phyloP scores from a whole-genome alignment of 1,140 invertebrate genomes.

The Cotesia typhae region DNA sequence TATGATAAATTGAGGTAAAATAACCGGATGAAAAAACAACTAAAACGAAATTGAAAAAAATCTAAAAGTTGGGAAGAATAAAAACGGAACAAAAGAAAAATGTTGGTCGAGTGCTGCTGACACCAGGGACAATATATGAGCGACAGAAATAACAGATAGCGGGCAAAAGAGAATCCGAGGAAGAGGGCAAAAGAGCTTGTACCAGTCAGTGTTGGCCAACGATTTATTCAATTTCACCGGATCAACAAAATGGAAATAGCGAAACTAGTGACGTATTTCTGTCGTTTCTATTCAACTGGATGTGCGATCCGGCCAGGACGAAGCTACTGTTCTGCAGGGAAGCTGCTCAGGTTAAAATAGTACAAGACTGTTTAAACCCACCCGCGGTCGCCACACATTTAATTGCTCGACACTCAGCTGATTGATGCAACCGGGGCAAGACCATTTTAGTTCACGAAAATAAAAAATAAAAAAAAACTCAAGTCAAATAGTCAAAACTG shows the following conservation, averaged over 20 bases:
- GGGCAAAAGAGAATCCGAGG: background rate
- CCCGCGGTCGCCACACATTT: conserved; percentile 8
- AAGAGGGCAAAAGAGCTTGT: conserved; percentile 3
- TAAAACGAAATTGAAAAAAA: conserved; percentile 20
- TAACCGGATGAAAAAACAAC: background rate
- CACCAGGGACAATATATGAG: conserved; percentile 5
- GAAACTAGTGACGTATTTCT: conserved; percentile 2
- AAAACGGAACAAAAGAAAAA: conserved; percentile 10
- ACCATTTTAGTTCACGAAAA: background rate
- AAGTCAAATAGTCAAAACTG: background rate
- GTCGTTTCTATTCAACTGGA: background rate
- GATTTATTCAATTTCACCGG: conserved; percentile 29
- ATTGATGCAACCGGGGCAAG: conserved; percentile 13
- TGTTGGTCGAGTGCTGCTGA: conserved; percentile 4
- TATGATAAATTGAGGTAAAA: conserved; percentile 8
- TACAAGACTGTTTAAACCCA: conserved; percentile 26
- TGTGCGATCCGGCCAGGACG: background rate
- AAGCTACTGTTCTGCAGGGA: background rate
- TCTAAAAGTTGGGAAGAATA: conserved; percentile 2
- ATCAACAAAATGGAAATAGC: conserved; percentile 27
- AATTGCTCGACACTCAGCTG: conserved; percentile 32
- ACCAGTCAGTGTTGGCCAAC: conserved; percentile 16
- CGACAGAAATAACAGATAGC: conserved; percentile 1
- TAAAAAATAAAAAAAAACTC: conserved; percentile 6
- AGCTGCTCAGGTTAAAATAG: background rate